Base-by-base conservation (phyloP, 2,113 vertebrate species). In the Columba livia region DNA sequence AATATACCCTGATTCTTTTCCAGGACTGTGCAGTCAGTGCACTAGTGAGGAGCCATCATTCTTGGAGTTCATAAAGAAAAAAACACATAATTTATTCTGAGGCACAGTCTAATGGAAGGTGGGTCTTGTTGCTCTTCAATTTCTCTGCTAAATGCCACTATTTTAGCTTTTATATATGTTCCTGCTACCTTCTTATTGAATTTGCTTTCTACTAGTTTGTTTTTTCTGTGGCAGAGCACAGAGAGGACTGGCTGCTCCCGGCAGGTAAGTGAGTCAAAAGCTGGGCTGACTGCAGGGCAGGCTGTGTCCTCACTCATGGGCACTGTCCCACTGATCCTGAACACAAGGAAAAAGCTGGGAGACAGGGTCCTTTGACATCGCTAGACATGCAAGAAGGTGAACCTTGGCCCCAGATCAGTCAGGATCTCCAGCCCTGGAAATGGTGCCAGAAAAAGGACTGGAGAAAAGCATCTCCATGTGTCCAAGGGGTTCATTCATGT, bases 171-270 rank as follows among this genome's bases (percentile, higher is more conserved):
- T 28, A 14, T 64, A 5, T 58, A 71, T 67, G 16, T 50, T 58
- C 7, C 12, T 44, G 13, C 21, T 85, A 10, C 23, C 4, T n/a
- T 23, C 15, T 61, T 64, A 13, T 53, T n/a, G 14, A 71, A 36
- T 88, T 58, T 75, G 9, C 5, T 64, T 92, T 75, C 24, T 36
- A 14, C 9, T 19, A 5, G 5, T 15, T 66, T 34, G 16, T 11
- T 67, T 82, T 44, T 32, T 32, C 40, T 8, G 1, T 66, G 15
- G 4, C 31, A 38, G 23, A 2, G 19, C 6, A 7, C 0, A 2
- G 38, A 11, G 48, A 54, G 29, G 29, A 15, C 13, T 0, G 1
- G n/a, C 14, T 54, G n/a, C 48, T 67, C 31, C 47, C 40, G 29
- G 7, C 6, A 31, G 29, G 29, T 12, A 9, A 12, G 10, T 15